Evolutionary conservation across 2,113 vertebrate species (phyloP).

Genomic region (Rhinolophus ferrumequinum): DNA sequence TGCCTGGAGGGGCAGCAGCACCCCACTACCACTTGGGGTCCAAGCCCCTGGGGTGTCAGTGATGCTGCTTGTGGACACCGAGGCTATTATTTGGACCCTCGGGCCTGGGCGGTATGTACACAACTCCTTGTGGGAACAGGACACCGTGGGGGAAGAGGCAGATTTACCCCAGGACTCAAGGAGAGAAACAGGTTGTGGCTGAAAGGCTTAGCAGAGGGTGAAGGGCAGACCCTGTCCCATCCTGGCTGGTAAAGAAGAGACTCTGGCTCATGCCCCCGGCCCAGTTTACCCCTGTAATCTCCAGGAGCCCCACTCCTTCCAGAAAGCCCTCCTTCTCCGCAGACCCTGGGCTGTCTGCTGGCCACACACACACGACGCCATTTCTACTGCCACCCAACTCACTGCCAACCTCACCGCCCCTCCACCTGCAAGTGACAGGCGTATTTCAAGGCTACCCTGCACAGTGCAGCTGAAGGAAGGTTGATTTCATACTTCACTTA

Average conservation of each 20-base stretch:
- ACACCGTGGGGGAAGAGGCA: rapidly evolving
- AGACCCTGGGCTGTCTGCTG: background rate
- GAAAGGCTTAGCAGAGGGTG: too few species aligned
- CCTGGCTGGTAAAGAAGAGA: background rate
- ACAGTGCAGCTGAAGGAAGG: background rate
- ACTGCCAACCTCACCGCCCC: background rate
- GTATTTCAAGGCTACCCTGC: background rate
- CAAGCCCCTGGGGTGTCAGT: background rate
- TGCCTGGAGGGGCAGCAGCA: background rate
- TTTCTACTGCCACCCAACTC: background rate
- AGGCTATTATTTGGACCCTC: background rate
- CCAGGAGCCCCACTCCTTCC: background rate
- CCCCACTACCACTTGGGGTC: background rate
- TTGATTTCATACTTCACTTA: background rate
- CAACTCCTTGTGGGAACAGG: background rate
- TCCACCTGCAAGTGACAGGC: background rate
- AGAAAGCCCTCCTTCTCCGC: background rate
- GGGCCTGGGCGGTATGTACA: background rate
- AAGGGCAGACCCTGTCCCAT: too few species aligned
- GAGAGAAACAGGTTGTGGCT: background rate
- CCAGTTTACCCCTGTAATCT: background rate
- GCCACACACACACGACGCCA: background rate
- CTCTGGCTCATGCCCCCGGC: background rate
- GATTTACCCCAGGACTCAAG: background rate
- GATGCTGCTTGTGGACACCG: background rate